Percentiles rank a stretch among this genome's conserved stretches.
Conservation (phyloP, 2,888 invertebrate genomes). For the Silvanus unidentatus region DNA sequence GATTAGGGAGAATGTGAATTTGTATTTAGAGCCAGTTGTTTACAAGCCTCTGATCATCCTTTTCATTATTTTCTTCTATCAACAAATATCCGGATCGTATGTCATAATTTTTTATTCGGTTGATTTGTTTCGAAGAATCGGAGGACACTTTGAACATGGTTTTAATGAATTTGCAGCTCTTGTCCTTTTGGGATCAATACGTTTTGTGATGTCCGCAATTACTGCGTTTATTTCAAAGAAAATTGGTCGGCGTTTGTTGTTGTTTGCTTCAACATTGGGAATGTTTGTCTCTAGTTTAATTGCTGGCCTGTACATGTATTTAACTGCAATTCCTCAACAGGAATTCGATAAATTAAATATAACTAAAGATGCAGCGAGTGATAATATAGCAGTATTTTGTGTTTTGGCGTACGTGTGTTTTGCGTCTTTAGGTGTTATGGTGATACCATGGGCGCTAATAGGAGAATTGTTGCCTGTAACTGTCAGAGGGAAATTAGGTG, state of each 20-base stretch:
- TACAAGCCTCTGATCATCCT: constrained; percentile 51
- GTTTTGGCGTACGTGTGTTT: constrained; percentile 51
- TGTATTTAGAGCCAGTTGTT: constrained; percentile 41
- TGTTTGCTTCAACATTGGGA: constrained; percentile 50
- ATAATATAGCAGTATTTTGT: constrained; percentile 46
- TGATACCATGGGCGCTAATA: constrained; percentile 56
- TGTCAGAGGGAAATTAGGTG: constrained; percentile 50
- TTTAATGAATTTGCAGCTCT: constrained; percentile 49
- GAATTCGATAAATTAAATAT: constrained; percentile 29
- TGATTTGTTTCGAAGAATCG: constrained; percentile 48
- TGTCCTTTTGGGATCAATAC: constrained; percentile 48
- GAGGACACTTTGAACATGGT: constrained; percentile 44
- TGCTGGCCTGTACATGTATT: constrained; percentile 36
- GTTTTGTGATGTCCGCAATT: constrained; percentile 51
- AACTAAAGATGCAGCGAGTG: constrained; percentile 29
- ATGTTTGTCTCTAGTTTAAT: constrained; percentile 49
- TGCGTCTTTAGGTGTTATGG: constrained; percentile 51
- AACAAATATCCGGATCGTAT: constrained; percentile 55
- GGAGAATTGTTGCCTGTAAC: constrained; percentile 51
- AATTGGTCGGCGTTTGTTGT: constrained; percentile 48
- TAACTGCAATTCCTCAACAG: constrained; percentile 25
- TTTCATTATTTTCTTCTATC: constrained; percentile 47
- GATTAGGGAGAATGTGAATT: constrained; percentile 24
- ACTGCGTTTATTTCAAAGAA: constrained; percentile 47
- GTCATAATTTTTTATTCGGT: constrained; percentile 56